A percentile compares a stretch with the other conserved stretches of the same genome.
phyloP scores from a whole-genome alignment of 2,888 invertebrate species.

The Liodrosophila aerea region DNA sequence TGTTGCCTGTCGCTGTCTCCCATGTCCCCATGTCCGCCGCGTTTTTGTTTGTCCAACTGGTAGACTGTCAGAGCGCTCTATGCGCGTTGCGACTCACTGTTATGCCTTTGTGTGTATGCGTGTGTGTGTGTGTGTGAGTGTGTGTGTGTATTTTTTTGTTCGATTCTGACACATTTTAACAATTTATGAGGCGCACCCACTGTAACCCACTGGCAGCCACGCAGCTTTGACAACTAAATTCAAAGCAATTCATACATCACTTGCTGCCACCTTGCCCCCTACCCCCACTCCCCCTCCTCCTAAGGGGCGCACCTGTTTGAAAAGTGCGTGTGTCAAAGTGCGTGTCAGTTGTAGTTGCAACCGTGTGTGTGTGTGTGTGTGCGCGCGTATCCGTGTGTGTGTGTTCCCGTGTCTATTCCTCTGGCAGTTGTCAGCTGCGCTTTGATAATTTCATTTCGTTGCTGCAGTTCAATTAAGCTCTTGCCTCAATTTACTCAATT shows the following conservation, averaged over 20 bases:
- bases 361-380: constrained; percentile 17
- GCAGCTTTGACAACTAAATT: constrained; percentile 80
- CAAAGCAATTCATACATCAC: constrained; percentile 78
- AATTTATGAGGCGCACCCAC: constrained; percentile 71
- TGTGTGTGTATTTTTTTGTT: too few relatives aligned
- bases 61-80: constrained; percentile 51
- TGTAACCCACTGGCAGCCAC: constrained; percentile 17
- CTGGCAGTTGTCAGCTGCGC: constrained; percentile 67
- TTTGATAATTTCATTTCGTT: constrained; percentile 70
- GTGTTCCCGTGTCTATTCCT: constrained; percentile 54
- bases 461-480: constrained; percentile 50
- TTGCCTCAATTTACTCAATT: not conserved
- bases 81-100: too few relatives aligned
- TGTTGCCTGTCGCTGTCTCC: constrained; percentile 30
- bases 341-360: constrained; percentile 66
- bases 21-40: constrained; percentile 53
- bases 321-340: constrained; percentile 78
- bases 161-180: constrained; percentile 71
- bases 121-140: too few relatives aligned
- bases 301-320: constrained; percentile 53
- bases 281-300: constrained; percentile 6
- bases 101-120: too few relatives aligned
- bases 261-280: constrained; percentile 20
- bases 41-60: not conserved
- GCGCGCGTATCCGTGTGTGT: constrained; percentile 27